Evolutionary conservation across 2,797 vertebrate species (phyloP).

Genomic region (Rhinella marina): DNA sequence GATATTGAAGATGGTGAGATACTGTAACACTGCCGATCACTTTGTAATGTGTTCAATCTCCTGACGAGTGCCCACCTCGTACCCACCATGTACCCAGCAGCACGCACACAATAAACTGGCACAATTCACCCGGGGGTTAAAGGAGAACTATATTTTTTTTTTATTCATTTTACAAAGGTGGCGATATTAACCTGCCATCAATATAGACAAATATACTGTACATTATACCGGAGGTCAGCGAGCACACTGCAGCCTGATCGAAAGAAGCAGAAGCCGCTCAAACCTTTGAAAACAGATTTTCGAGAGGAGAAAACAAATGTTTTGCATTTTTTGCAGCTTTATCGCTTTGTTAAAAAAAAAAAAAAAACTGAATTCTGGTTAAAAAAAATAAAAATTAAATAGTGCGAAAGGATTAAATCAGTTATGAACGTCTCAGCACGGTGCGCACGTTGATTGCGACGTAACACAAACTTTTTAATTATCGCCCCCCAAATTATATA

Average conservation of each 20-base stretch:
- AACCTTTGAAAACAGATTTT: conserved; percentile 47
- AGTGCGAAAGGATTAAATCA: neutral
- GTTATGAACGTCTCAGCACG: neutral
- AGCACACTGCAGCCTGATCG: conserved; percentile 64
- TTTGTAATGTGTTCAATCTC: too few species aligned
- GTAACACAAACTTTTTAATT: neutral
- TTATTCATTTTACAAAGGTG: conserved; percentile 86
- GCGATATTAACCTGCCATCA: conserved; percentile 76
- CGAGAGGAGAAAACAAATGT: neutral
- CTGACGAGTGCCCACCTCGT: too few species aligned
- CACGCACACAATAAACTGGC: neutral
- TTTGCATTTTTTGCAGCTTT: conserved; percentile 46
- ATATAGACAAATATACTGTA: conserved; percentile 84
- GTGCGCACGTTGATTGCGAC: neutral
- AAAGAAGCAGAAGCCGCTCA: neutral
- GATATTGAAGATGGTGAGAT: too few species aligned
- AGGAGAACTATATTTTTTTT: conserved; percentile 77
- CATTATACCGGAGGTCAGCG: conserved; percentile 73
- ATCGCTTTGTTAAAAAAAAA: neutral
- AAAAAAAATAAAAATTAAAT: conserved; percentile 61
- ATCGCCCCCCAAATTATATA: neutral
- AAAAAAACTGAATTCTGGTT: neutral
- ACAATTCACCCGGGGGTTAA: conserved; percentile 65
- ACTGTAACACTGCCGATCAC: too few species aligned
- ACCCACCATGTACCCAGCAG: too few species aligned